A percentile compares a stretch with the other conserved stretches of the same genome.
phyloP scores from a whole-genome alignment of 2,888 invertebrate genomes.

The Troilus luridus region DNA sequence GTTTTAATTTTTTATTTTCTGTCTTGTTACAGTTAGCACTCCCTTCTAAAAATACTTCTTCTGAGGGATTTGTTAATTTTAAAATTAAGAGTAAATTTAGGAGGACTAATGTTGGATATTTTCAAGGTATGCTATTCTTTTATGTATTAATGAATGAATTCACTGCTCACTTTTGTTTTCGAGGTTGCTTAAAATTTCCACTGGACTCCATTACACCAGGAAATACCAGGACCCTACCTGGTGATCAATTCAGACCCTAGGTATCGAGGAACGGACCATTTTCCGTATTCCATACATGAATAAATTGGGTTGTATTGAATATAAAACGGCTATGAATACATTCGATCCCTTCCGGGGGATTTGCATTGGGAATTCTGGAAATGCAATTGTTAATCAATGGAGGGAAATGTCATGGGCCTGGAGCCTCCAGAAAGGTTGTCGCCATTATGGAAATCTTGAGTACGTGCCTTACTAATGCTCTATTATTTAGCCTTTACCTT shows the following conservation, averaged over 20 bases:
- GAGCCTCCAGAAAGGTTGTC: neutral
- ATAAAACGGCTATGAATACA: constrained; percentile 49
- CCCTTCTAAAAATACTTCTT: too few species aligned
- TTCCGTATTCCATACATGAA: constrained; percentile 36
- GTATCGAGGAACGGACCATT: neutral
- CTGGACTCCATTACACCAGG: neutral
- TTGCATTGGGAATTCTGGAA: neutral
- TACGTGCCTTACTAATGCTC: neutral
- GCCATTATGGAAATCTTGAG: constrained; percentile 6
- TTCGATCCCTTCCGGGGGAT: neutral
- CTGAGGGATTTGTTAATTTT: too few species aligned
- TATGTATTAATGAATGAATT: neutral
- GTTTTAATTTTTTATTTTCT: too few species aligned
- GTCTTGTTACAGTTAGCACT: too few species aligned
- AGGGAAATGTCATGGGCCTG: neutral
- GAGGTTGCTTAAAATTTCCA: neutral
- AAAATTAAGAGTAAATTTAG: too few species aligned
- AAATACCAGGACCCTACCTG: neutral
- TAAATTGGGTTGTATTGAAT: constrained; percentile 24
- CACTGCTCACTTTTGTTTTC: neutral
- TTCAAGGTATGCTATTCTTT: too few species aligned
- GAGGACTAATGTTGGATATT: too few species aligned
- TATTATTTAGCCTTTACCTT: constrained; percentile 9
- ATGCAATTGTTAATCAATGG: neutral
- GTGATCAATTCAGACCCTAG: neutral